These are phyloP conservation scores for Reticulitermes speratus DNA, from an alignment of 1,140 invertebrate genomes.

Conservation along the genomic window DNA sequence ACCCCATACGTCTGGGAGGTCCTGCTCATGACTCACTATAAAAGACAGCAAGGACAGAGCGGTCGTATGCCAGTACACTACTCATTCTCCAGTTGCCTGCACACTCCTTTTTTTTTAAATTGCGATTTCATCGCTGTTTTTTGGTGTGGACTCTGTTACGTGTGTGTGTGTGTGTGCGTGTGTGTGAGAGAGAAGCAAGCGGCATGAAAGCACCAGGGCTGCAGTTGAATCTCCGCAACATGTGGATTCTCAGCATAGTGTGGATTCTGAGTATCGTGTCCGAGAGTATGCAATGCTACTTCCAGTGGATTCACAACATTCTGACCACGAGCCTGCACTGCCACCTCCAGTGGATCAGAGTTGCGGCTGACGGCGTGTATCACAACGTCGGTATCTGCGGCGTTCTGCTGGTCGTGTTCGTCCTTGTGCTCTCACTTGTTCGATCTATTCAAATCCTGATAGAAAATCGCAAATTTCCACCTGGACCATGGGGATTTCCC, in stretches of 20 bases:
- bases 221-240: not conserved
- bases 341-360: no score
- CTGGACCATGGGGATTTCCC: conserved; percentile 82
- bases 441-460: conserved; percentile 53
- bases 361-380: no score
- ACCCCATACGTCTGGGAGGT: not conserved
- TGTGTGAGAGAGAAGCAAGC: not conserved
- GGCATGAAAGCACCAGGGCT: not conserved
- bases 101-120: not conserved
- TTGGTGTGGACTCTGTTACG: not conserved
- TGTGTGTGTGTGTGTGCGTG: not conserved
- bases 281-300: no score
- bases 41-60: conserved; percentile 22
- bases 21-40: conserved; percentile 22
- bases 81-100: conserved; percentile 2
- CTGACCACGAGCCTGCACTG: no score
- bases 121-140: not conserved
- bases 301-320: no score
- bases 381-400: not conserved
- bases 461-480: conserved; percentile 64
- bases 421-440: conserved; percentile 52
- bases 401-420: conserved; percentile 51
- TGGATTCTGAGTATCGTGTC: no score
- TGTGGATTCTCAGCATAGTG: no score
- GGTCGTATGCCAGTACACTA: not conserved